Evolutionary conservation across 2,797 vertebrate genomes (phyloP).

Genomic region (Clamator glandarius): DNA sequence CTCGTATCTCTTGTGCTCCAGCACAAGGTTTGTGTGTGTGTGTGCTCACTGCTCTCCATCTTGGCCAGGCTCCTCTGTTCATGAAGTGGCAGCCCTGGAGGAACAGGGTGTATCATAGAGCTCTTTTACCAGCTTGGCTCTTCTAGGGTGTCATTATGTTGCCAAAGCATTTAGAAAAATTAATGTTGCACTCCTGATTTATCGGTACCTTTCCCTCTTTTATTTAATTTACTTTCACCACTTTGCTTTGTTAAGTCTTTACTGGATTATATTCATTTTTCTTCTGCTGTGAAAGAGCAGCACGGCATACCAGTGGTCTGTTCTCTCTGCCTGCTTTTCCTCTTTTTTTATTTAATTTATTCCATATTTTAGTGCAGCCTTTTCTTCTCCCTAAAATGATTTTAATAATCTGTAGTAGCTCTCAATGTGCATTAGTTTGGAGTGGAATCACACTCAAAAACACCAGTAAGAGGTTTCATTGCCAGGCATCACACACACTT

Average conservation of each 20-base stretch:
- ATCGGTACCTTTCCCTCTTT: not conserved
- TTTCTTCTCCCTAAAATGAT: not conserved
- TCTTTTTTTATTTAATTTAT: not conserved
- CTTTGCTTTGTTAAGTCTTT: not conserved
- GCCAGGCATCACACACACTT: not conserved
- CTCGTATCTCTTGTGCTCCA: not conserved
- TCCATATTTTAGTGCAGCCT: not conserved
- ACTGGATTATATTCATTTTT: not conserved
- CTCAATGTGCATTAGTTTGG: not conserved
- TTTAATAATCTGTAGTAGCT: not conserved
- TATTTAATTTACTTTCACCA: not conserved
- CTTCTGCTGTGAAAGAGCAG: not conserved
- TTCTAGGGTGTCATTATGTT: accelerated
- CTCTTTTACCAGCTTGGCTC: not conserved
- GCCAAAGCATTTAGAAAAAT: not conserved
- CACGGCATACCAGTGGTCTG: not conserved
- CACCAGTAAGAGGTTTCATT: not conserved
- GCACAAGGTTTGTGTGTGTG: not conserved
- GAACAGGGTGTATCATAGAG: not conserved
- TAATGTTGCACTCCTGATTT: not conserved
- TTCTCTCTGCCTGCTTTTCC: not conserved
- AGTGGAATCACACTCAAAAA: not conserved
- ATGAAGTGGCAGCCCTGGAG: not conserved
- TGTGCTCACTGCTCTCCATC: accelerated
- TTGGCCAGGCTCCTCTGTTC: not conserved